A percentile compares a stretch with the other conserved stretches of the same genome.
Evolutionary conservation across 2,888 invertebrate genomes (phyloP).

Genomic region (Stegophylla sp.): DNA sequence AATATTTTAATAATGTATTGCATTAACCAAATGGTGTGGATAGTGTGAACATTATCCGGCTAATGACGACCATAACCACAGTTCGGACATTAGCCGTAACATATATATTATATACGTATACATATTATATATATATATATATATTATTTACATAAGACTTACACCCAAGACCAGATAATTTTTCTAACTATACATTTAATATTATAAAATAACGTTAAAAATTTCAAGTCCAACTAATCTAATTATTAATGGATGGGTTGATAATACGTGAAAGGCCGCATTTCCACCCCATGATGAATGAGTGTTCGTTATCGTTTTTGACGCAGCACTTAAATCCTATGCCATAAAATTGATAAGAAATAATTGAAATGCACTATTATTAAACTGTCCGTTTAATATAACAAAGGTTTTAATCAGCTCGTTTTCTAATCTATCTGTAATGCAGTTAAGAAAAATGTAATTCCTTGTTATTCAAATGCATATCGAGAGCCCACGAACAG

Average conservation of each 20-base stretch:
- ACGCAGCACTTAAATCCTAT: background rate
- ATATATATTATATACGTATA: no score
- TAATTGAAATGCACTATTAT: background rate
- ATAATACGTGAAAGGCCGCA: background rate
- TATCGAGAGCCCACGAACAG: background rate
- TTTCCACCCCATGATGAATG: background rate
- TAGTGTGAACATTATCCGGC: no score
- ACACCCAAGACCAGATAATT: no score
- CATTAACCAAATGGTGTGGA: no score
- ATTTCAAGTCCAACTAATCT: background rate
- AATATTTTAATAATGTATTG: no score
- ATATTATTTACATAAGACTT: no score
- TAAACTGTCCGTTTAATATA: background rate
- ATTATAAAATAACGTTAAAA: background rate
- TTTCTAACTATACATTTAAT: background rate
- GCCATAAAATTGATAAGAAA: constrained; percentile 4
- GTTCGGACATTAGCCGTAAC: no score
- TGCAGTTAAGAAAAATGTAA: background rate
- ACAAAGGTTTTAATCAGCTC: constrained; percentile 5
- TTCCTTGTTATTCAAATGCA: background rate
- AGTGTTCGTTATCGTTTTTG: background rate
- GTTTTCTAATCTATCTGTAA: background rate
- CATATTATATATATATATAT: no score
- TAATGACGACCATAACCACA: no score
- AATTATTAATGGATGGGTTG: background rate